A percentile compares a stretch with the other conserved stretches of the same genome.
Evolutionary conservation across 2,797 vertebrate genomes (phyloP).

Genomic region (Danio jaintianensis): DNA sequence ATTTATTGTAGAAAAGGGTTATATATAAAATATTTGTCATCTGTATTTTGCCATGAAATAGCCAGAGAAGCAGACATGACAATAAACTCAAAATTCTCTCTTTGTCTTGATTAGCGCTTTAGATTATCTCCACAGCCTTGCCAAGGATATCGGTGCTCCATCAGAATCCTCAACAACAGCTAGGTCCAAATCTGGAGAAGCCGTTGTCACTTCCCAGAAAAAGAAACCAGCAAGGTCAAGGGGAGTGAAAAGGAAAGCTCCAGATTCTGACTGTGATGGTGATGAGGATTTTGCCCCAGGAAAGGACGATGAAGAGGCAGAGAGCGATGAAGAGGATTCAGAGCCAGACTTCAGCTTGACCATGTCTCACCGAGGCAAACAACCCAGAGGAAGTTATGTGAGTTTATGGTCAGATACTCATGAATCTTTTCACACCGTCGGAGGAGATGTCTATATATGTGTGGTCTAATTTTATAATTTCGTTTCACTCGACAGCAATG

Average conservation of each 20-base stretch:
- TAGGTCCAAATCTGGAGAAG: not conserved
- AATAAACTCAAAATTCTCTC: no score
- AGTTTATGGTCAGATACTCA: not conserved
- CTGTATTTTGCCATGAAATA: no score
- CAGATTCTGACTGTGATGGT: conserved; percentile 30
- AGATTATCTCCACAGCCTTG: conserved; percentile 87
- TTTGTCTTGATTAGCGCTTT: conserved; percentile 79
- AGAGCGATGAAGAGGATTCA: conserved; percentile 54
- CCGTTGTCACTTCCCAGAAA: conserved; percentile 24
- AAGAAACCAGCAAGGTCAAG: conserved; percentile 2
- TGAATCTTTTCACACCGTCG: not conserved
- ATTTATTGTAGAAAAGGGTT: no score
- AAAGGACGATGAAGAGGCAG: conserved; percentile 59
- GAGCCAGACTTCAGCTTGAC: conserved; percentile 24
- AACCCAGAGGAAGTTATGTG: conserved; percentile 2
- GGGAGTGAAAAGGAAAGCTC: conserved; percentile 71
- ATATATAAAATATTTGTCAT: no score
- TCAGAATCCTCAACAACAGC: conserved; percentile 56
- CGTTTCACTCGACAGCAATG: conserved; percentile 43
- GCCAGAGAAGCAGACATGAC: no score
- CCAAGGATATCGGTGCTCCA: conserved; percentile 72
- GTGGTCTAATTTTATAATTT: not conserved
- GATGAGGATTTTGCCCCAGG: conserved; percentile 87
- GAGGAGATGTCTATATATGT: not conserved
- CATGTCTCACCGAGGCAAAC: not conserved